Percentiles rank a stretch among this genome's conserved stretches.
These are phyloP conservation scores for Eciton burchellii DNA, from an alignment of 1,140 invertebrate genomes.

Conservation along the genomic window DNA sequence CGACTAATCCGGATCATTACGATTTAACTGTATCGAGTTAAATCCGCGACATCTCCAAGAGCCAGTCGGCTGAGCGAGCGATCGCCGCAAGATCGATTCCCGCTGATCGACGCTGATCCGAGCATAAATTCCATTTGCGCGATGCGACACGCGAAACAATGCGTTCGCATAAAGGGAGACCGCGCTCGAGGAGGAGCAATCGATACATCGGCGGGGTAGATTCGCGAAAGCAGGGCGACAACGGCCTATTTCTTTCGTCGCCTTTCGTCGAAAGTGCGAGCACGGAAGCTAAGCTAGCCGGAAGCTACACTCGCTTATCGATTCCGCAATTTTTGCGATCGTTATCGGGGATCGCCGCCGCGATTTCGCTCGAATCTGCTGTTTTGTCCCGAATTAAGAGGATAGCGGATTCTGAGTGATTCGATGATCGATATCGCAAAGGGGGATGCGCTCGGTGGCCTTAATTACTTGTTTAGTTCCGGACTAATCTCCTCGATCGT, in stretches of 20 bases:
- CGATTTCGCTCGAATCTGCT: no score
- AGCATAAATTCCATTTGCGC: constrained; percentile 63
- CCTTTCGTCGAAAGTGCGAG: constrained; percentile 45
- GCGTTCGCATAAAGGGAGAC: constrained; percentile 45
- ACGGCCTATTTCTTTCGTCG: constrained; percentile 45
- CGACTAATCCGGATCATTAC: constrained; percentile 13
- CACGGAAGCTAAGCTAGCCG: no score
- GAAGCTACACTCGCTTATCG: no score
- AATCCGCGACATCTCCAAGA: constrained; percentile 5
- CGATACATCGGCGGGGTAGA: constrained; percentile 49
- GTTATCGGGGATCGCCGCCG: no score
- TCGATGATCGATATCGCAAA: neutral
- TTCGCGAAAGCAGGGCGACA: constrained; percentile 22
- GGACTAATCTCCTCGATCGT: constrained; percentile 34
- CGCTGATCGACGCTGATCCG: constrained; percentile 23
- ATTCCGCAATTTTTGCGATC: no score
- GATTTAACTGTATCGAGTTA: neutral
- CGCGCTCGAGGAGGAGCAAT: constrained; percentile 34
- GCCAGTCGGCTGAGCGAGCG: constrained; percentile 28
- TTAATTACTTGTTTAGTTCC: constrained; percentile 51
- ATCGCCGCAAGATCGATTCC: constrained; percentile 24
- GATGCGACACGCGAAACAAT: constrained; percentile 62
- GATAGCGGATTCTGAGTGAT: no score
- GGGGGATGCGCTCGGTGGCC: neutral
- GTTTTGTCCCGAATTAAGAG: no score